These are phyloP conservation scores for Aurelia aurita complex sp. Pacific DNA, from an alignment of 30 jellyfish, hydroid and myxozoan genomes.

Conservation along the genomic window DNA sequence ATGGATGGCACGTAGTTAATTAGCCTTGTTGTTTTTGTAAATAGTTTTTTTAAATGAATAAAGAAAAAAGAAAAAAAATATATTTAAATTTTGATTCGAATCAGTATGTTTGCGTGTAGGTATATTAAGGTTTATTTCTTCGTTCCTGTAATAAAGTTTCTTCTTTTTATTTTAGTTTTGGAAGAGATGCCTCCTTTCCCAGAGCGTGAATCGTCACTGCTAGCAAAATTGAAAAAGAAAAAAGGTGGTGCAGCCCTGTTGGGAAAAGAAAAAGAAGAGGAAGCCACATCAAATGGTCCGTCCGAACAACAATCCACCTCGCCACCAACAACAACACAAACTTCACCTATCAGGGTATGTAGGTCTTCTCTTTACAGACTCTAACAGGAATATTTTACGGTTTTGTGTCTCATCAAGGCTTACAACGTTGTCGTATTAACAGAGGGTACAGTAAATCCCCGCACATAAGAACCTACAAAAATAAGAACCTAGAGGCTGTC, in stretches of 20 bases:
- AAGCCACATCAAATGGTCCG: constrained; percentile 75
- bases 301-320: constrained; percentile 56
- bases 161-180: constrained; percentile 59
- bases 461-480: too few species aligned
- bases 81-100: not conserved
- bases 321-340: constrained; percentile 38
- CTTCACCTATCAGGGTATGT: constrained; percentile 67
- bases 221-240: constrained; percentile 91
- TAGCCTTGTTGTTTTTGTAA: too few species aligned
- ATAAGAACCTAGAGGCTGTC: too few species aligned
- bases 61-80: not conserved
- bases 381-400: not conserved
- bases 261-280: constrained; percentile 78
- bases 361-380: not conserved
- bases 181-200: constrained; percentile 99
- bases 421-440: too few species aligned
- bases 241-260: constrained; percentile 75
- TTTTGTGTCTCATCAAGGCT: too few species aligned
- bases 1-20: too few species aligned
- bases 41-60: too few species aligned
- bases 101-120: not conserved
- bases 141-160: too few species aligned
- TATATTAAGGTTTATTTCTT: too few species aligned
- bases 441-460: too few species aligned
- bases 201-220: constrained; percentile 88